These are phyloP conservation scores for Platyrinchus mystaceus DNA, from an alignment of 2,797 vertebrate species.

Conservation along the genomic window DNA sequence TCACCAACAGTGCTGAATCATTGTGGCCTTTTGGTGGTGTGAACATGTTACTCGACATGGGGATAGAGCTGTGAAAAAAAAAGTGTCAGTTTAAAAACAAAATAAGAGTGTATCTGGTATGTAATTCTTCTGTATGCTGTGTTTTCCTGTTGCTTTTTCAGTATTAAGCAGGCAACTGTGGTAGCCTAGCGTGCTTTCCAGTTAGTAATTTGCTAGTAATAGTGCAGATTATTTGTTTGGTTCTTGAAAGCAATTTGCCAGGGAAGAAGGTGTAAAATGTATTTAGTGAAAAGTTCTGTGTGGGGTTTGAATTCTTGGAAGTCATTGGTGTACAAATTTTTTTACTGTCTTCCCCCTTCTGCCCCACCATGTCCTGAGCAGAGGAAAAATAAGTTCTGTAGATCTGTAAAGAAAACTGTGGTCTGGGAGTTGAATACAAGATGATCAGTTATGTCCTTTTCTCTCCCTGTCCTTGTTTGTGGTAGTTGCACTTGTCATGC, in stretches of 20 bases:
- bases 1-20: background rate
- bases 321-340: background rate
- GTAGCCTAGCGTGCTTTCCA: background rate
- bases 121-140: background rate
- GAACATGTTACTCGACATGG: background rate
- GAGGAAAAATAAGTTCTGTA: background rate
- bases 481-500: background rate
- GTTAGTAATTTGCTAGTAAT: background rate
- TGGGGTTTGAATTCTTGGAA: background rate
- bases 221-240: background rate
- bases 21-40: background rate
- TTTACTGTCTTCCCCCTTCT: background rate
- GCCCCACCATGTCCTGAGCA: fast-evolving
- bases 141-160: background rate
- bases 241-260: background rate
- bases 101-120: background rate
- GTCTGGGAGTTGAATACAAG: background rate
- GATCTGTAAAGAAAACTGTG: background rate
- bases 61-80: background rate
- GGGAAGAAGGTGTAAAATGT: background rate
- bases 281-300: background rate
- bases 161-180: background rate
- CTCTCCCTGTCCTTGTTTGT: background rate
- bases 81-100: background rate
- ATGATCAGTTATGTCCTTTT: background rate